Percentiles rank a stretch among this genome's conserved stretches.
These are phyloP conservation scores for Trichomycterus rosablanca DNA, from an alignment of 2,113 vertebrate genomes.

Conservation along the genomic window DNA sequence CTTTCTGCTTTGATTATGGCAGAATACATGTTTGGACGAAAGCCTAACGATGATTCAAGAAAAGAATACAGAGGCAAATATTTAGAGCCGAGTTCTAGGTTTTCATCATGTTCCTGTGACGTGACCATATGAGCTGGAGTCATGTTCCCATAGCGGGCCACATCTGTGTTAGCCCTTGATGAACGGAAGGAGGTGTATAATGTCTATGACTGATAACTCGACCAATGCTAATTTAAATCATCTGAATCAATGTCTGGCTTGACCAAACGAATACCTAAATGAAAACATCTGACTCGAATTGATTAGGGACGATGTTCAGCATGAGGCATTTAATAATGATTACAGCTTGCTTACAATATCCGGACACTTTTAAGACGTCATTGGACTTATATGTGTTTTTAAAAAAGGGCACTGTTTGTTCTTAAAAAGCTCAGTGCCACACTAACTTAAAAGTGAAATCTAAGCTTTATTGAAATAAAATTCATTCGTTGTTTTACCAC, in stretches of 20 bases:
- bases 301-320: constrained; percentile 64
- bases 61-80: constrained; percentile 67
- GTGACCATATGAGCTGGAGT: constrained; percentile 53
- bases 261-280: constrained; percentile 54
- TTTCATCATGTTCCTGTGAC: constrained; percentile 61
- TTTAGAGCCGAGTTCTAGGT: constrained; percentile 59
- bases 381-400: constrained; percentile 49
- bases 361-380: constrained; percentile 48
- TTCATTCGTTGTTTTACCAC: no score
- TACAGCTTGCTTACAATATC: constrained; percentile 59
- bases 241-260: constrained; percentile 63
- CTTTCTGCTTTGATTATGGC: constrained; percentile 48
- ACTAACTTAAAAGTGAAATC: no score
- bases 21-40: constrained; percentile 65
- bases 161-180: constrained; percentile 45
- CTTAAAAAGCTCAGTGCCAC: no score
- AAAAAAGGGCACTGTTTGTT: constrained; percentile 38
- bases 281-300: constrained; percentile 75
- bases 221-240: constrained; percentile 72
- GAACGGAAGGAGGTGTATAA: constrained; percentile 56
- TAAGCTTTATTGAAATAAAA: no score
- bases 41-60: constrained; percentile 65
- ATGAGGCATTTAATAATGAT: constrained; percentile 52
- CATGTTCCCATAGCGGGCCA: constrained; percentile 52
- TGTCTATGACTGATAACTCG: constrained; percentile 64